Evolutionary conservation across 2,113 vertebrate genomes (phyloP).

Genomic region (Solea senegalensis): DNA sequence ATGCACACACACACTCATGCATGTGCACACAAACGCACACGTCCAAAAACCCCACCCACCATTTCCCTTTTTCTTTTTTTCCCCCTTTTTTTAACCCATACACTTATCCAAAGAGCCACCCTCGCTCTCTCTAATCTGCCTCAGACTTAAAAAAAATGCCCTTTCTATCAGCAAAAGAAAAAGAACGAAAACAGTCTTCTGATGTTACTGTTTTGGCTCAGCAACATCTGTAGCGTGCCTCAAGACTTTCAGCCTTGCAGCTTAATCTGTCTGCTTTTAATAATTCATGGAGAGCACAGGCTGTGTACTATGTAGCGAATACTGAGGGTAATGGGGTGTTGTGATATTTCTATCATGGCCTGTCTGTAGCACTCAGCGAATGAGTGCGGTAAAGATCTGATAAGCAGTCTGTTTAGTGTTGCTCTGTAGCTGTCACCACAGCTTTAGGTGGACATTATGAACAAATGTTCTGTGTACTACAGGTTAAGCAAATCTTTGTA

Average conservation of each 20-base stretch:
- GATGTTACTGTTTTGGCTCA: constrained; percentile 65
- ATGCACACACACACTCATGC: constrained; percentile 20
- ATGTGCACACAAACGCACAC: constrained; percentile 8
- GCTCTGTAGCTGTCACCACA: constrained; percentile 46
- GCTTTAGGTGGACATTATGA: constrained; percentile 46
- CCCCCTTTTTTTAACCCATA: background rate
- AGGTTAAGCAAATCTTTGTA: too few relatives aligned
- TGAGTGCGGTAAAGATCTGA: constrained; percentile 70
- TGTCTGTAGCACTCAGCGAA: constrained; percentile 67
- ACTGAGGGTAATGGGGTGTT: constrained; percentile 75
- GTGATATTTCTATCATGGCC: constrained; percentile 78
- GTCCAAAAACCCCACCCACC: constrained; percentile 13
- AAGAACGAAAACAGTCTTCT: constrained; percentile 57
- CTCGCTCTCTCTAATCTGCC: constrained; percentile 18
- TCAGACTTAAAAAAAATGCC: constrained; percentile 10
- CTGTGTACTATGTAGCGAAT: constrained; percentile 66
- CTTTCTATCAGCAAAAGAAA: constrained; percentile 30
- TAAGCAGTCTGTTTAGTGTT: constrained; percentile 68
- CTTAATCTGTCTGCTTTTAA: constrained; percentile 78
- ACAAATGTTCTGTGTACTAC: constrained; percentile 25
- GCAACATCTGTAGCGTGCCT: constrained; percentile 72
- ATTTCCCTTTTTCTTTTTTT: constrained; percentile 1
- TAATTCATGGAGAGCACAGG: constrained; percentile 75
- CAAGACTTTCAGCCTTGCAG: constrained; percentile 73
- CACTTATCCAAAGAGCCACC: constrained; percentile 2